Evolutionary conservation across 2,888 invertebrate genomes (phyloP), one percentile per base, ranked within the genome.

Genomic region (Drosophila colorata): DNA sequence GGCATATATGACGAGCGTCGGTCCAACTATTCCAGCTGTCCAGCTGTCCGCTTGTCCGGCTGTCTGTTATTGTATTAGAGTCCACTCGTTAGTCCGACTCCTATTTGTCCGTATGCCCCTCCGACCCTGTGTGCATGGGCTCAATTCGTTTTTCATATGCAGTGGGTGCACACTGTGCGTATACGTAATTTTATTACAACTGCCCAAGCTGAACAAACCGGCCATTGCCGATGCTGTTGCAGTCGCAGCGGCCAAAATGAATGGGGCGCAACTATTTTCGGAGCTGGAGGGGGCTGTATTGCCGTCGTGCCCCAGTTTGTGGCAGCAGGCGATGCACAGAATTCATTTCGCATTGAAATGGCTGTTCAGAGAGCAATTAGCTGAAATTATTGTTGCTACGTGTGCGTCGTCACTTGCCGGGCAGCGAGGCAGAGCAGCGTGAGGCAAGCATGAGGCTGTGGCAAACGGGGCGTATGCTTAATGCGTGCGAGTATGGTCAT

Each of bases 331-430:
- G 55, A 63, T 69, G 79, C 71, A 81, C 74, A 78, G 85, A 78
- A 83, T 87, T 90, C 88, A 87, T 90, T 88, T 85, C 78, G 78
- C 87, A 89, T 88, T 87, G 79, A 81, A 90, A 90, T 88, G 82
- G 83, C 87, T 83, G 87, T 82, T 87, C 83, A 74, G 88, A 88
- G 90, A 87, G 84, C 87, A 90, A 89, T 90, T 90, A 90, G 85
- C 82, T 82, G 80, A 87, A 90, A 86, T 90, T 90, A 90, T 88
- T 87, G 89, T 78, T 78, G 69, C 78, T 82, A 88, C 87, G 88
- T 90, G 90, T 81, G 87, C 80, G 83, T 80, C 88, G 86, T 78
- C 87, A 86, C 88, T 85, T 64, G 63, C 63, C 25, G 46, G 64
- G 61, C 63, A 43, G 58, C 55, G 46, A 43, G 38, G 43, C 46